phyloP scores from a whole-genome alignment of 2,888 invertebrate genomes.

The Cecidostiba fungosa region DNA sequence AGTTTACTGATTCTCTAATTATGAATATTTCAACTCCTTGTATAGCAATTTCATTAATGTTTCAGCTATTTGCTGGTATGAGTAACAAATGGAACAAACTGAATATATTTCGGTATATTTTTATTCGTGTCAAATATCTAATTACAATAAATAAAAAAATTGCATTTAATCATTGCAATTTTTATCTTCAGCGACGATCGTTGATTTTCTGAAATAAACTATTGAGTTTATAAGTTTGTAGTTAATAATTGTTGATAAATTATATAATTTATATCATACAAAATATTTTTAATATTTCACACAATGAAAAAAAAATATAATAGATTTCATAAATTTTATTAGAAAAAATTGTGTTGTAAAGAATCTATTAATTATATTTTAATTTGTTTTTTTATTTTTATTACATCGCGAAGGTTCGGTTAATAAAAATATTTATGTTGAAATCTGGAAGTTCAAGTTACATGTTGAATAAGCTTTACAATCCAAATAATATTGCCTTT shows the following conservation, averaged over 20 bases:
- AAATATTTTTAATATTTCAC: background rate
- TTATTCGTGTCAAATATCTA: conserved; percentile 15
- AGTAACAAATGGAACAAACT: background rate
- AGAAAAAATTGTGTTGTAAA: background rate
- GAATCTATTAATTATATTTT: background rate
- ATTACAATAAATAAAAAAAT: conserved; percentile 34
- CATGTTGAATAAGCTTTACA: conserved; percentile 7
- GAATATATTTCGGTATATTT: background rate
- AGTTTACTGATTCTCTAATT: background rate
- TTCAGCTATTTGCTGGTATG: background rate
- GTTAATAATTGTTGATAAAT: background rate
- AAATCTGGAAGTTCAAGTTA: conserved; percentile 40
- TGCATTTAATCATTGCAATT: background rate
- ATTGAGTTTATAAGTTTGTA: background rate
- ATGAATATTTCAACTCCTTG: background rate
- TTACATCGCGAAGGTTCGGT: conserved; percentile 10
- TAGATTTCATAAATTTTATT: background rate
- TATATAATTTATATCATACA: background rate
- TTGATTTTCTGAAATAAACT: conserved; percentile 38
- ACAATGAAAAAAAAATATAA: background rate
- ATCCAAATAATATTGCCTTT: conserved; percentile 14
- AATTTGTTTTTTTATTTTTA: background rate
- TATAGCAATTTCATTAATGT: background rate
- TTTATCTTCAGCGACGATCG: conserved; percentile 42
- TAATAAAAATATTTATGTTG: conserved; percentile 42